Evolutionary conservation across 2,113 vertebrate genomes (phyloP).

Genomic region (Carassius gibelio): DNA sequence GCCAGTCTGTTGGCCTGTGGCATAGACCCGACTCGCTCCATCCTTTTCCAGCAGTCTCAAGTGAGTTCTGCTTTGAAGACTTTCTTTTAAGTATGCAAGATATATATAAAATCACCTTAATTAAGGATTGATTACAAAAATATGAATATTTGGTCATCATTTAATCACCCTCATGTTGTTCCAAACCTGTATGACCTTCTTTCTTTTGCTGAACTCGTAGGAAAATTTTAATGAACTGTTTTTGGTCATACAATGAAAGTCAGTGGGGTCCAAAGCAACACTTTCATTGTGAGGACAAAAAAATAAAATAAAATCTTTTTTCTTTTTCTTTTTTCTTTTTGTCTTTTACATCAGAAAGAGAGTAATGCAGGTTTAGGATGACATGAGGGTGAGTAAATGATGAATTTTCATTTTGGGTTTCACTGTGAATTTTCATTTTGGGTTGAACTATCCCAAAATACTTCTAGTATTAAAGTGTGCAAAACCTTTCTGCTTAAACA

Average conservation of each 20-base stretch:
- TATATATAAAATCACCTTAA: background rate
- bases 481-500: background rate
- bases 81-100: background rate
- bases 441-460: background rate
- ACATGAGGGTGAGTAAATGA: background rate
- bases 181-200: background rate
- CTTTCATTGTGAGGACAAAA: background rate
- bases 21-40: constrained; percentile 82
- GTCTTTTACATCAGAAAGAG: background rate
- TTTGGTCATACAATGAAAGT: background rate
- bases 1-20: constrained; percentile 91
- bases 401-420: background rate
- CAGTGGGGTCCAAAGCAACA: background rate
- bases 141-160: background rate
- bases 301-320: background rate
- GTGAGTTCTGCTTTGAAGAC: constrained; percentile 65
- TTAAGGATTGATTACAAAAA: background rate
- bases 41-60: constrained; percentile 95
- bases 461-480: background rate
- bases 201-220: background rate
- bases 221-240: background rate
- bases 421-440: background rate
- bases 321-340: no score
- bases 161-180: background rate
- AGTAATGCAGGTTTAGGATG: background rate